Evolutionary conservation across 1,140 invertebrate species (phyloP).

Genomic region (Achatina immaculata): DNA sequence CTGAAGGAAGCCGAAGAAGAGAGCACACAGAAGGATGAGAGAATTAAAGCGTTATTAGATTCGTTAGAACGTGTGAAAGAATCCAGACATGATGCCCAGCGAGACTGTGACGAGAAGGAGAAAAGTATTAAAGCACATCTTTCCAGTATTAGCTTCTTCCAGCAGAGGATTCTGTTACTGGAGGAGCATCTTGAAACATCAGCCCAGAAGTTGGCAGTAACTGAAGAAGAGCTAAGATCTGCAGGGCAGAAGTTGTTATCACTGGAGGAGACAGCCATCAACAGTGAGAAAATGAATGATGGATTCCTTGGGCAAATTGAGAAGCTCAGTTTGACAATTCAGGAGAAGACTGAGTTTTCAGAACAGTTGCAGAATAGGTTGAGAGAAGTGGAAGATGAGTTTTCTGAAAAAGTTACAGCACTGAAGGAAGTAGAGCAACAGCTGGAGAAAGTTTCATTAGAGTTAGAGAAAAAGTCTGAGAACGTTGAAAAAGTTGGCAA

Average conservation of each 20-base stretch:
- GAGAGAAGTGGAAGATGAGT: not conserved
- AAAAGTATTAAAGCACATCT: not conserved
- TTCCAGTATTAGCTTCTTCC: not conserved
- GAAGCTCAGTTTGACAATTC: not conserved
- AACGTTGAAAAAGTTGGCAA: not conserved
- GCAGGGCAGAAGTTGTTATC: slow-evolving; percentile 11
- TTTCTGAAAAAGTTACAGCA: not conserved
- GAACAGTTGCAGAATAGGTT: not conserved
- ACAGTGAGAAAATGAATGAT: not conserved
- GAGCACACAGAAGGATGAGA: not conserved
- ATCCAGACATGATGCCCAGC: not conserved
- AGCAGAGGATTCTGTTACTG: slow-evolving; percentile 15
- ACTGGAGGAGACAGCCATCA: not conserved
- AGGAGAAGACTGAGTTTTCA: not conserved
- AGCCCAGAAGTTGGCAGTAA: not conserved
- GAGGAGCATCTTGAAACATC: slow-evolving; percentile 2
- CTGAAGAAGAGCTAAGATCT: not conserved
- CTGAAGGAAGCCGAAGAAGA: not conserved
- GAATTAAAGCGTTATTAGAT: not conserved
- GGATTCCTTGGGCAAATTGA: not conserved
- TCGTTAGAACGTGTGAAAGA: not conserved
- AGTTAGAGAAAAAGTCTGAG: not conserved
- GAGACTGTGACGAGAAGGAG: not conserved
- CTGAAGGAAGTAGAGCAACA: not conserved
- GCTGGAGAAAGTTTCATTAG: not conserved